These are phyloP conservation scores for Gopherus flavomarginatus DNA, from an alignment of 2,113 vertebrate species.

Conservation along the genomic window DNA sequence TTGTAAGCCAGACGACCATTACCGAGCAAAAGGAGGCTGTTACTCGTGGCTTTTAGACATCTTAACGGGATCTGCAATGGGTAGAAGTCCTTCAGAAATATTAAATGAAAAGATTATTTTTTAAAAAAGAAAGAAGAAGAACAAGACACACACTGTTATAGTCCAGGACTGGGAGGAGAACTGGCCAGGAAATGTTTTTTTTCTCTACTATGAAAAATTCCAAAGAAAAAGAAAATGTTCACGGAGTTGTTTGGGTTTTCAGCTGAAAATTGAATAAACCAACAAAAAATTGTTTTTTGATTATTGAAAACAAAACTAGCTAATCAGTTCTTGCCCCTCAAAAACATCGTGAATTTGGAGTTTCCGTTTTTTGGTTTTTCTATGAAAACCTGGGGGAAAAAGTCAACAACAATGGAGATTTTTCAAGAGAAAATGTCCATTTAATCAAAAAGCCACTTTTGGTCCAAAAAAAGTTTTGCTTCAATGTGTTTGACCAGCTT, in stretches of 20 bases:
- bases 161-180: neutral
- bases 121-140: neutral
- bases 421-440: neutral
- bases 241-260: neutral
- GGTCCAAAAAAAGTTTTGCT: neutral
- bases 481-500: neutral
- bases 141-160: neutral
- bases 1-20: neutral
- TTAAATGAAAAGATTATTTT: neutral
- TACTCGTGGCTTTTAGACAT: neutral
- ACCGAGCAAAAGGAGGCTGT: neutral
- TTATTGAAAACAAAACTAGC: neutral
- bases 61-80: neutral
- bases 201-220: neutral
- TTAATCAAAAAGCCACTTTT: neutral
- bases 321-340: neutral
- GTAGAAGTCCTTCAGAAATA: conserved; percentile 31
- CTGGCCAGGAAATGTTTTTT: neutral
- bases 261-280: neutral
- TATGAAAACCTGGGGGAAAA: rapidly evolving
- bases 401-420: neutral
- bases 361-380: neutral
- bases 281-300: neutral
- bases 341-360: neutral
- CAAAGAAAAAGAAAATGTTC: neutral